Evolutionary conservation across 2,113 vertebrate genomes (phyloP).

Genomic region (Cariama cristata): DNA sequence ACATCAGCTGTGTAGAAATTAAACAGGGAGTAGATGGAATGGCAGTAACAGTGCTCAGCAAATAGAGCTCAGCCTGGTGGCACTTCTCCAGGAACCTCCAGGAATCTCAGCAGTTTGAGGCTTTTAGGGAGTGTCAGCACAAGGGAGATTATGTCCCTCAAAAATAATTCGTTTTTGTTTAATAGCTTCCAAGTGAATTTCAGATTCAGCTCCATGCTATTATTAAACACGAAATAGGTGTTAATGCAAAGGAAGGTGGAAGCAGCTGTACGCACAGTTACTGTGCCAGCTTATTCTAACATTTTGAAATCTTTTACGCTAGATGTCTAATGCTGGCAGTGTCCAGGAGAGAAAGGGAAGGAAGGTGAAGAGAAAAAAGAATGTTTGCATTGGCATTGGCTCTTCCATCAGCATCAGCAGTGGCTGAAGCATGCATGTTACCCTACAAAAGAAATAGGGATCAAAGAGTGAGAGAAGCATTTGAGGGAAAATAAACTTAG

Average conservation of each 20-base stretch:
- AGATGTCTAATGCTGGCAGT: neutral
- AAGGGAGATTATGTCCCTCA: neutral
- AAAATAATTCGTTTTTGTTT: conserved; percentile 4
- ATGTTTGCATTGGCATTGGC: neutral
- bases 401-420: neutral
- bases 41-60: neutral
- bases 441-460: neutral
- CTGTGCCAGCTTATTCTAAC: neutral
- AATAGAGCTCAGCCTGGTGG: neutral
- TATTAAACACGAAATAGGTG: conserved; percentile 3
- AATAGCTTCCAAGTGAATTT: conserved; percentile 1
- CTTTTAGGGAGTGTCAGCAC: neutral
- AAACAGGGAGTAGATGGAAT: neutral
- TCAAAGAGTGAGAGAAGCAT: neutral
- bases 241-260: neutral
- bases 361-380: neutral
- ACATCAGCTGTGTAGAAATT: neutral
- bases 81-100: neutral
- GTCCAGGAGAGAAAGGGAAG: neutral
- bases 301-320: neutral
- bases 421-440: neutral
- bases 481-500: neutral
- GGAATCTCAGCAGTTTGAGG: neutral
- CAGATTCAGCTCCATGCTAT: neutral
- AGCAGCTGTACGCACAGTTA: neutral